Base-by-base conservation (phyloP, 2,113 vertebrate genomes). In the Crocuta crocuta region DNA sequence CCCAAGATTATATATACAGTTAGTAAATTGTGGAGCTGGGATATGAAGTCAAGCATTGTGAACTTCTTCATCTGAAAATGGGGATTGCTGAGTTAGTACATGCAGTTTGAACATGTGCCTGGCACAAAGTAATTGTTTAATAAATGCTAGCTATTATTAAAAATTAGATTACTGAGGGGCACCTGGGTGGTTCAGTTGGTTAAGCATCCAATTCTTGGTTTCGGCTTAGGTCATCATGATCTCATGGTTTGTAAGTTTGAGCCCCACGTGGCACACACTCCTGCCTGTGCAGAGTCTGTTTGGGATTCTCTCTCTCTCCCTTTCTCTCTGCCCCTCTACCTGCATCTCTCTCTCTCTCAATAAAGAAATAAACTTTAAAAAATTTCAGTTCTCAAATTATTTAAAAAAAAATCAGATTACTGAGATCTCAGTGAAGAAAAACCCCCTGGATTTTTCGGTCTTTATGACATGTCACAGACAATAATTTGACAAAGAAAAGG, bases 401-500 rank as follows among this genome's bases (percentile, higher is more conserved):
- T 61, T 55, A 17, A 17, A 17, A 71, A 95, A 58, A 89, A 92
- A 89, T 35, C 53, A 70, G 7, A 45, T 43, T 45, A 74, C 26
- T 65, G 45, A 84, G 23, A 39, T 66, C 15, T 79, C 28, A 66
- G 7, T 70, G 71, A 81, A 95, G 16, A 95, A 82, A 33, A 68
- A 79, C 43, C 4, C 2, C 17, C 66, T 61, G 63, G 7, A 68
- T 11, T 85, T 84, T 71, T 68, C 23, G 55, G 43, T 89, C 12
- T 71, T 92, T 92, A 39, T 65, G 80, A 23, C 11, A 84, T 23
- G 17, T 81, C 45, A 81, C 12, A 35, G 65, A 79, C 31, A 33
- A 53, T 79, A 92, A 79, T 84, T 58, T 83, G 35, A 68, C 33
- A 81, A 83, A 78, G 48, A 91, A 88, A 78, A 90, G 78, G 48